Base-by-base conservation (phyloP, 2,113 vertebrate genomes). In the Mirza zaza region DNA sequence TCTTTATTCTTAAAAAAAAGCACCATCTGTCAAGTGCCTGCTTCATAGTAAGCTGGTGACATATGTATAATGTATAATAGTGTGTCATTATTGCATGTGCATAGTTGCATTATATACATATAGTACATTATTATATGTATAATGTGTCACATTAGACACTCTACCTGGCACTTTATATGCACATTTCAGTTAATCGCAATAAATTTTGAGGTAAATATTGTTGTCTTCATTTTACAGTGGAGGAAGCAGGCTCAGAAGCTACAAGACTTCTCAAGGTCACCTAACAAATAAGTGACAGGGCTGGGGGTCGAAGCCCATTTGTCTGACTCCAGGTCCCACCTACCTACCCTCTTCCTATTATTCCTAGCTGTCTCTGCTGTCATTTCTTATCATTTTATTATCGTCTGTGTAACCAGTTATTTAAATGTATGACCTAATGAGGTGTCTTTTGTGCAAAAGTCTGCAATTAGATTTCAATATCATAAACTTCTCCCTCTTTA, bases 21-120 rank as follows among this genome's bases (percentile, higher is more conserved):
- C 34, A 14, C 0, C 2, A 0, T 81, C 77, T 32, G 32, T 36
- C 29, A 4, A 71, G 12, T 21, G 0, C 1, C 34, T 34, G 52
- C 10, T 23, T 55, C 18, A 21, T 29, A 42, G 0, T 3, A 8
- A 23, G 2, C 57, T 5, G 34, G 3, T 6, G 7, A n/a, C 25
- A 18, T 14, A 32, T 20, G 3, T 29, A 8, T 36, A 15, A 48
- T 9, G 6, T 57, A 20, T 57, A 57, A 55, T 20, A 20, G 6
- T 55, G 17, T 55, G 52, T 55, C 52, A 55, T 55, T 55, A 55
- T 20, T 55, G 52, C 52, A 55, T 18, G 17, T 55, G 18, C 52
- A 55, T 55, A 55, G 18, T 20, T 55, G 17, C 18, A 9, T 59
- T 59, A 61, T 61, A 11, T 61, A 23, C 25, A 27, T 27, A 61